Evolutionary conservation across 1,140 invertebrate genomes (phyloP).

Genomic region (Ceratina japonica): DNA sequence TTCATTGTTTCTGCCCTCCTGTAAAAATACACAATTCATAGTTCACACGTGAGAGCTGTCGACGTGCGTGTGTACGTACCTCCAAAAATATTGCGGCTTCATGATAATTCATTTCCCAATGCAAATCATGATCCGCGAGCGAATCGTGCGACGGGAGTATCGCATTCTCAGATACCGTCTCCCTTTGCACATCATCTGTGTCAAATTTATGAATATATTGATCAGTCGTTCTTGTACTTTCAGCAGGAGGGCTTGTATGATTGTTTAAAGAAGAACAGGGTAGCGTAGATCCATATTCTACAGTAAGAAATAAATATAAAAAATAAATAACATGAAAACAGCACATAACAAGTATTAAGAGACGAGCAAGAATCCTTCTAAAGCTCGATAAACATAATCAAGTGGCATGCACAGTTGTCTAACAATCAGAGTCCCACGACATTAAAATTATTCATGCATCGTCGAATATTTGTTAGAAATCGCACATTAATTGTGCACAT

Average conservation of each 20-base stretch:
- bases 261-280: slow-evolving; percentile 74
- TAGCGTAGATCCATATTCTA: slow-evolving; percentile 79
- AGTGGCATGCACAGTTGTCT: no score
- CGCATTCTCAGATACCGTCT: slow-evolving; percentile 68
- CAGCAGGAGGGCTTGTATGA: slow-evolving; percentile 54
- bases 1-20: slow-evolving; percentile 96
- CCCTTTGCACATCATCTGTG: slow-evolving; percentile 44
- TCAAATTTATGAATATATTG: slow-evolving; percentile 65
- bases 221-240: slow-evolving; percentile 61
- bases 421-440: no score
- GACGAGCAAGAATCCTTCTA: background rate
- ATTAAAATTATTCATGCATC: no score
- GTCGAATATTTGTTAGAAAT: no score
- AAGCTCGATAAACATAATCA: background rate
- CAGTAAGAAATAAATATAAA: slow-evolving; percentile 62
- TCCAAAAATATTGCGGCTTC: slow-evolving; percentile 93
- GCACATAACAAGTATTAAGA: slow-evolving; percentile 15
- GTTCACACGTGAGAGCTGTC: background rate
- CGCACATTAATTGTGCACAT: background rate
- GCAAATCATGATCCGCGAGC: slow-evolving; percentile 73
- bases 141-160: slow-evolving; percentile 66
- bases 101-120: slow-evolving; percentile 95
- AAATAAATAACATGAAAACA: slow-evolving; percentile 19
- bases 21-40: slow-evolving; percentile 53
- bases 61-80: slow-evolving; percentile 75